A percentile compares a stretch with the other conserved stretches of the same genome.
These are phyloP conservation scores for Piprites chloris DNA, from an alignment of 2,113 vertebrate species.

Conservation along the genomic window DNA sequence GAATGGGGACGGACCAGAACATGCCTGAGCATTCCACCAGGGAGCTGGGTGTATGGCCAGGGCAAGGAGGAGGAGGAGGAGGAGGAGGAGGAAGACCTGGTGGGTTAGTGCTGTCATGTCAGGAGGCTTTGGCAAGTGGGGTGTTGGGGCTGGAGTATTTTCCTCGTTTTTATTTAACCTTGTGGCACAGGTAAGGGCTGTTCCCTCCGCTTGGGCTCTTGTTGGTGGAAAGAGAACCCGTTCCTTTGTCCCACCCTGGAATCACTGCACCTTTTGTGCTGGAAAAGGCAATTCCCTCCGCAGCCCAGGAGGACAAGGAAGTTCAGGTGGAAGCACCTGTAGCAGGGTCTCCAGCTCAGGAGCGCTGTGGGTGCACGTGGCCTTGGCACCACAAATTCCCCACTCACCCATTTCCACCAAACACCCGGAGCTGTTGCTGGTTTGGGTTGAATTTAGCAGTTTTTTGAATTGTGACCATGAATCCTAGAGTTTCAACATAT, in stretches of 20 bases:
- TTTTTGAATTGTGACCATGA: not conserved
- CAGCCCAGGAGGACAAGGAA: not conserved
- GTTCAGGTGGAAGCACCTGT: not conserved
- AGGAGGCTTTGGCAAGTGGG: not conserved
- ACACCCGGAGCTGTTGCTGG: not conserved
- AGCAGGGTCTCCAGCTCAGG: not conserved
- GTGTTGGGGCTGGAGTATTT: not conserved
- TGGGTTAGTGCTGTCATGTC: not conserved
- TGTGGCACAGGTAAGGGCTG: not conserved
- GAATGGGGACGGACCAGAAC: not conserved
- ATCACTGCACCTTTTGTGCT: fast-evolving
- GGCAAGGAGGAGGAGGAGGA: not conserved
- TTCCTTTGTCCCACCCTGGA: not conserved
- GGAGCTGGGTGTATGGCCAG: not conserved
- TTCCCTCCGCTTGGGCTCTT: fast-evolving
- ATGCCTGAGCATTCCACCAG: not conserved
- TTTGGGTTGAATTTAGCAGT: not conserved
- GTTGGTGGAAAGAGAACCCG: not conserved
- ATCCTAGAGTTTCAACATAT: not conserved
- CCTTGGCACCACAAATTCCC: fast-evolving
- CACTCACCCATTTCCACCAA: not conserved
- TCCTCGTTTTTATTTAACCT: fast-evolving
- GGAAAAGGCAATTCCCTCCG: not conserved
- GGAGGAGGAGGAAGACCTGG: not conserved
- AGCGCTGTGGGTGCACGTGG: not conserved